Percentiles rank a stretch among this genome's conserved stretches.
Conservation (phyloP, 2,797 vertebrate species). For the Capromys pilorides region DNA sequence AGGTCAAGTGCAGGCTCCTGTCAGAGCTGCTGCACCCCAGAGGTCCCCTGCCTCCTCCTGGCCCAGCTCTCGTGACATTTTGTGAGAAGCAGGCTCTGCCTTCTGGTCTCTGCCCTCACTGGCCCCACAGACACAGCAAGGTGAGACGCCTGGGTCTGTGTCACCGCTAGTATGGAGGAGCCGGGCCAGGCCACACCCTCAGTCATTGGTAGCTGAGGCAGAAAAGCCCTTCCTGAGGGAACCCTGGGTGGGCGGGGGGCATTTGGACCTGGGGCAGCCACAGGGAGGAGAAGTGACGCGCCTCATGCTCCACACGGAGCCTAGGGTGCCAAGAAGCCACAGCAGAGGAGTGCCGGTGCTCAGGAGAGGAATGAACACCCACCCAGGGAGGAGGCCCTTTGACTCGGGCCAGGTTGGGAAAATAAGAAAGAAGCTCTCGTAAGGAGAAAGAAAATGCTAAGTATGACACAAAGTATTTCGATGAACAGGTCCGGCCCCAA, state of each 20-base stretch:
- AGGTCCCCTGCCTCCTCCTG: background rate
- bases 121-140: background rate
- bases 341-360: background rate
- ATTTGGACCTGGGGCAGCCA: too few relatives aligned
- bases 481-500: conserved; percentile 62
- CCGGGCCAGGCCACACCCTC: too few relatives aligned
- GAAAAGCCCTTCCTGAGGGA: too few relatives aligned
- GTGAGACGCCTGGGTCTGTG: background rate
- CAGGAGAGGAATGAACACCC: too few relatives aligned
- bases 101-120: too few relatives aligned
- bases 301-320: background rate
- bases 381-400: too few relatives aligned
- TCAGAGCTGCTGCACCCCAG: background rate
- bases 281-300: background rate
- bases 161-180: background rate
- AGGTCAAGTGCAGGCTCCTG: background rate
- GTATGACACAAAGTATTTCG: conserved; percentile 38
- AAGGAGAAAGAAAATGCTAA: too few relatives aligned
- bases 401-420: too few relatives aligned
- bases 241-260: too few relatives aligned
- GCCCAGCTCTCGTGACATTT: too few relatives aligned
- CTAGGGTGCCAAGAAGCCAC: background rate
- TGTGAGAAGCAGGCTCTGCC: background rate
- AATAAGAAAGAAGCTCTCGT: too few relatives aligned
- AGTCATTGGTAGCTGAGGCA: too few relatives aligned